Conservation (phyloP, 2,113 vertebrate genomes). For the Leiothrix lutea region DNA sequence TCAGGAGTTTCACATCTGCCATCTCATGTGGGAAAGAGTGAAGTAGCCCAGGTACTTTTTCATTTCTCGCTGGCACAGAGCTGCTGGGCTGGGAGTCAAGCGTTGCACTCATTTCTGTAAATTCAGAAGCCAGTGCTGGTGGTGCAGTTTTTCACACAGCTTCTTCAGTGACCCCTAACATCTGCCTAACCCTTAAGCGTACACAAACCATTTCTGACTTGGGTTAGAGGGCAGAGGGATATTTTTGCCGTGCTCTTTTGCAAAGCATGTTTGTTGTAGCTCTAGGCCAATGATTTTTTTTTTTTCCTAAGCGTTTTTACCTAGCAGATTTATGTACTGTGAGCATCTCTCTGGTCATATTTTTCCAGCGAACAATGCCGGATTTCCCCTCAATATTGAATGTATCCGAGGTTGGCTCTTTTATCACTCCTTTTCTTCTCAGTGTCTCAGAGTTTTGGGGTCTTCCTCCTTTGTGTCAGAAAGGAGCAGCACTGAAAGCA, state of each 20-base stretch:
- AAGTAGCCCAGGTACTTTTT: neutral
- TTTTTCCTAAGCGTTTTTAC: conserved; percentile 9
- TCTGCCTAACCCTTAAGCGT: conserved; percentile 64
- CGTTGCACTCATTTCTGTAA: conserved; percentile 25
- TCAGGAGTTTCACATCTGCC: conserved; percentile 23
- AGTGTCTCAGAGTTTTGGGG: conserved; percentile 62
- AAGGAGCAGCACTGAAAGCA: conserved; percentile 77
- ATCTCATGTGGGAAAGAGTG: neutral
- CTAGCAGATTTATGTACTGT: neutral
- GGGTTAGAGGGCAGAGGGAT: conserved; percentile 26
- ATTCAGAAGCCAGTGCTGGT: conserved; percentile 44
- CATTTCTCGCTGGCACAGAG: conserved; percentile 3
- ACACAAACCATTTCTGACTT: conserved; percentile 56
- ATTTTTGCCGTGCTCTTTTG: conserved; percentile 49
- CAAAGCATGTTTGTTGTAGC: conserved; percentile 57
- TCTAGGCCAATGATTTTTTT: conserved; percentile 27
- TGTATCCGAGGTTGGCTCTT: conserved; percentile 30
- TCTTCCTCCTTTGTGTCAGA: conserved; percentile 80
- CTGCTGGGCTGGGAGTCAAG: neutral
- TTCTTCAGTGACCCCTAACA: conserved; percentile 55
- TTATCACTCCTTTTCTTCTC: conserved; percentile 65
- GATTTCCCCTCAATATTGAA: conserved; percentile 61
- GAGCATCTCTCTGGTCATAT: conserved; percentile 14
- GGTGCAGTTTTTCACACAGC: conserved; percentile 54
- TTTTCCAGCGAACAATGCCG: conserved; percentile 34